phyloP scores from a whole-genome alignment of 2,797 vertebrate species.

The Otus scops region DNA sequence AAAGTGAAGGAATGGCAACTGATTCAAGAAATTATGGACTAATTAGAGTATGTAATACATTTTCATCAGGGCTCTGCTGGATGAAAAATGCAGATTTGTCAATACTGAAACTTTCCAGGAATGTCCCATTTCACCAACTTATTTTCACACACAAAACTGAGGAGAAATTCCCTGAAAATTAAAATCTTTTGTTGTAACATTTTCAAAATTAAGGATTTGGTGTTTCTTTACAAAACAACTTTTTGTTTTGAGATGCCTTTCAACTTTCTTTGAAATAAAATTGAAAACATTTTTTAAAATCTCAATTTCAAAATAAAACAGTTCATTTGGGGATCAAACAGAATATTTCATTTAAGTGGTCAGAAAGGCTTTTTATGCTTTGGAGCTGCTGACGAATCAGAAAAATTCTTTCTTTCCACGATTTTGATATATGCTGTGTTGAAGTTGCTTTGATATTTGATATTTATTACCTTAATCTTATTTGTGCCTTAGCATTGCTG shows the following conservation, averaged over 20 bases:
- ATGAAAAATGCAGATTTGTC: neutral
- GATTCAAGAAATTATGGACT: neutral
- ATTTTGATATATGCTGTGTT: constrained; percentile 42
- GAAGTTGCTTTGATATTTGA: constrained; percentile 57
- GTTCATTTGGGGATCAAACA: constrained; percentile 40
- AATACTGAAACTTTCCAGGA: neutral
- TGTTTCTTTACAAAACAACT: neutral
- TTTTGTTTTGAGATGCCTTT: constrained; percentile 10
- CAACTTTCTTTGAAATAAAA: constrained; percentile 43
- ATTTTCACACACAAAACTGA: neutral
- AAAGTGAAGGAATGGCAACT: neutral
- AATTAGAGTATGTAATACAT: neutral
- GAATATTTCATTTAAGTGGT: constrained; percentile 44
- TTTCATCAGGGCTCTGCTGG: neutral
- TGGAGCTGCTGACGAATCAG: constrained; percentile 41
- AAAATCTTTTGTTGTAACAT: neutral
- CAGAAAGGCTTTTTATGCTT: constrained; percentile 46
- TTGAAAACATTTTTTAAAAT: constrained; percentile 55
- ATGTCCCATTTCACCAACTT: neutral
- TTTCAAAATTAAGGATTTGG: neutral
- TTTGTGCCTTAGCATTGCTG: constrained; percentile 38
- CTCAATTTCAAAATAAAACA: constrained; percentile 43
- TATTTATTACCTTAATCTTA: constrained; percentile 64
- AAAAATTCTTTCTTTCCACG: constrained; percentile 37
- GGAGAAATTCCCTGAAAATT: neutral